Conservation (phyloP, 2,888 invertebrate species). For the Eupithecia subfuscata region DNA sequence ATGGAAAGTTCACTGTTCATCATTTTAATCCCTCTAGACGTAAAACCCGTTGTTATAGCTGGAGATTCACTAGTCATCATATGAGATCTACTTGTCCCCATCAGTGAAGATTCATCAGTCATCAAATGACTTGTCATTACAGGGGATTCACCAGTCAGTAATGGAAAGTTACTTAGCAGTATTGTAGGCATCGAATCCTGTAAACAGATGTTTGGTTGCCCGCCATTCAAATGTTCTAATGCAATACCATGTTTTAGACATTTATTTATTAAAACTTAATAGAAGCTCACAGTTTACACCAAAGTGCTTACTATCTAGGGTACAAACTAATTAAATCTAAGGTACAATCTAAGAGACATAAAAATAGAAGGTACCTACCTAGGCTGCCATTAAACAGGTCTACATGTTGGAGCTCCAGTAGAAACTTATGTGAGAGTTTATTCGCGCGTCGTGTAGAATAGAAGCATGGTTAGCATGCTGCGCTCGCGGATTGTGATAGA, state of each 20-base stretch:
- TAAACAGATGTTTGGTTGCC: background rate
- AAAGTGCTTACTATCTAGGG: too few relatives aligned
- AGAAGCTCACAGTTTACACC: too few relatives aligned
- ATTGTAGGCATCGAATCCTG: background rate
- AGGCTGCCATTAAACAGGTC: too few relatives aligned
- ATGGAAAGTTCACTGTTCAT: background rate
- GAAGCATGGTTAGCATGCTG: too few relatives aligned
- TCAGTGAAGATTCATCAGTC: background rate
- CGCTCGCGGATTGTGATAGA: too few relatives aligned
- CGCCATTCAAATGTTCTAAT: background rate
- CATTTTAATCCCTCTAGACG: background rate
- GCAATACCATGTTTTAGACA: background rate
- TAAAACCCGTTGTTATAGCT: background rate
- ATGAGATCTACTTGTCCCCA: too few relatives aligned
- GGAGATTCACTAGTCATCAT: background rate
- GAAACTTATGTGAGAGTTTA: too few relatives aligned
- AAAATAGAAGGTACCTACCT: too few relatives aligned
- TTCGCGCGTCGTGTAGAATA: too few relatives aligned
- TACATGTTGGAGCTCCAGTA: too few relatives aligned
- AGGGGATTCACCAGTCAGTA: background rate
- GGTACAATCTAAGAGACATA: too few relatives aligned
- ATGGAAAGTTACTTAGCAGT: background rate
- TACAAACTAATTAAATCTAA: background rate
- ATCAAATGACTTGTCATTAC: background rate
- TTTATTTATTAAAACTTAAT: background rate